Base-by-base conservation (phyloP, 2,888 invertebrate genomes). In the Cetonia aurata region DNA sequence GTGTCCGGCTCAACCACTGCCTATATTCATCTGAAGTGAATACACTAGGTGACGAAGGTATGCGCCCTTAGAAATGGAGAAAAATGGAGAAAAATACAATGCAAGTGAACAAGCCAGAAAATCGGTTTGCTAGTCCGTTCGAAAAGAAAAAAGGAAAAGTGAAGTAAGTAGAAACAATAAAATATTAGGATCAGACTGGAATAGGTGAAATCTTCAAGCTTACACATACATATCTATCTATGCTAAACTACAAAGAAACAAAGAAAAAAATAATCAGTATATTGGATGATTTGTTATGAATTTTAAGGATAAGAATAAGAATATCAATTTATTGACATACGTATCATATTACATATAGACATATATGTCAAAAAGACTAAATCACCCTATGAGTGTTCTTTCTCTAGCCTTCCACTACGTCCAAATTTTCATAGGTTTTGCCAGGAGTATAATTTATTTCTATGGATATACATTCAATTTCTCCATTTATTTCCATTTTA, bases 21-120 rank as follows among this genome's bases (percentile, higher is more conserved):
- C 96, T 91, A 84, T 97, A 96, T 85, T 96, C 96, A 85, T 95
- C 96, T 80, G 95, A 93, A 75, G 95, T 95, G 86, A 96, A 96
- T 83, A 95, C 82, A 83, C 82, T 83, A 79, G 82, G 78, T 80
- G 83, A 83, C 79, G 83, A 82, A 74, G 81, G 82, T 80, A 79
- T 79, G 77, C 80, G 78, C 77, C 83, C 82, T 83, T 79, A 46
- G 66, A 66, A 65, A 65, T 37, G 42, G 55, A 72, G 72, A 50
- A 70, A 48, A 67, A 69, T 72, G 72, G 72, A 72, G 57, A 75
- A 71, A 73, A 69, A 71, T 69, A 75, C 73, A 71, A 73, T 72
- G 74, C 74, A 73, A 67, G 73, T 74, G 74, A 74, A 74, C 74
- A 74, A 74, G 74, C 72, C 59, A 65, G 69, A 71, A 70, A 62